Conservation (phyloP, 1,140 invertebrate species). For the Drosophila funebris region DNA sequence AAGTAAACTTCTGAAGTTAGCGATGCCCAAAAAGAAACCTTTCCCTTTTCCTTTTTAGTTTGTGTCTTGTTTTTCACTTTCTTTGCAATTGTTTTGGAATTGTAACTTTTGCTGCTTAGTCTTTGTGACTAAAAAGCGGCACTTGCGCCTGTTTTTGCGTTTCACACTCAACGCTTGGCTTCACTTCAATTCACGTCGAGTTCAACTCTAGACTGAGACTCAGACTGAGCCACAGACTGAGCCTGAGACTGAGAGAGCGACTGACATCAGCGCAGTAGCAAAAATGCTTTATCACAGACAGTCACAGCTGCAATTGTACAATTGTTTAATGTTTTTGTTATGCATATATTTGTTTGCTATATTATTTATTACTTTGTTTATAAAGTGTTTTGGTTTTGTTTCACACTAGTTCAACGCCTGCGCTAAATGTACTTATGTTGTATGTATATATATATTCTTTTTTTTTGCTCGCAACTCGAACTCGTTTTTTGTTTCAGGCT, state of each 20-base stretch:
- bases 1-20: conserved; percentile 26
- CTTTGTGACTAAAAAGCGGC: conserved; percentile 47
- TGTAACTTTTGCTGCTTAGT: conserved; percentile 60
- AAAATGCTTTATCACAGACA: conserved; percentile 14
- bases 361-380: conserved; percentile 57
- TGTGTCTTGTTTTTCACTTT: conserved; percentile 67
- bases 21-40: conserved; percentile 37
- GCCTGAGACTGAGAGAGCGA: conserved; percentile 1
- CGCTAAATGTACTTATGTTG: conserved; percentile 39
- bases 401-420: conserved; percentile 49
- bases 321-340: conserved; percentile 40
- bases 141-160: conserved; percentile 58
- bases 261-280: conserved; percentile 49
- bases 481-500: conserved; percentile 43
- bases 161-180: conserved; percentile 76
- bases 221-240: neutral
- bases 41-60: conserved; percentile 57
- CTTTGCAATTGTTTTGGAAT: conserved; percentile 64
- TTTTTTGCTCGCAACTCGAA: conserved; percentile 42
- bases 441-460: conserved; percentile 20
- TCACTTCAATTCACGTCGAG: conserved; percentile 53
- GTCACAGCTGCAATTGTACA: conserved; percentile 19
- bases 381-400: conserved; percentile 28
- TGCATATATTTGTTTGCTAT: conserved; percentile 8
- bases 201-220: conserved; percentile 32